These are phyloP conservation scores for Mirza zaza DNA, from an alignment of 2,113 vertebrate species.

Conservation along the genomic window DNA sequence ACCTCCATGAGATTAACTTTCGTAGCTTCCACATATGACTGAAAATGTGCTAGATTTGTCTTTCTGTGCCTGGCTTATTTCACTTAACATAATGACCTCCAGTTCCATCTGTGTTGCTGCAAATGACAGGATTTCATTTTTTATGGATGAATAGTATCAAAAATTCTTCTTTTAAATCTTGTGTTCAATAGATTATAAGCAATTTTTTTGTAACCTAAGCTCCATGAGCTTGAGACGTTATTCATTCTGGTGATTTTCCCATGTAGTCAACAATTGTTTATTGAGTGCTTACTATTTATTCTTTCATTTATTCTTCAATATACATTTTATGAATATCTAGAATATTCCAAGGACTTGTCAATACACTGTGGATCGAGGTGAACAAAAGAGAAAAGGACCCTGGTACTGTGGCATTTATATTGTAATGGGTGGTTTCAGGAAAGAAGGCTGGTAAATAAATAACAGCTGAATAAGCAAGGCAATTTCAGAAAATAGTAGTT, in stretches of 20 bases:
- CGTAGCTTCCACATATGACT: too few species aligned
- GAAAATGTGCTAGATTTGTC: too few species aligned
- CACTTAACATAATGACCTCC: too few species aligned
- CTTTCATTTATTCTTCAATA: neutral
- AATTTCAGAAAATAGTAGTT: neutral
- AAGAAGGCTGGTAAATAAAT: neutral
- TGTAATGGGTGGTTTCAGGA: neutral
- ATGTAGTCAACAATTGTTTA: neutral
- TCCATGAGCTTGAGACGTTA: neutral
- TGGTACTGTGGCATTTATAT: rapidly evolving
- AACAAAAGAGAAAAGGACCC: neutral
- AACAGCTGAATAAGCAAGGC: neutral
- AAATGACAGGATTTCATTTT: too few species aligned
- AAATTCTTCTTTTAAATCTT: neutral
- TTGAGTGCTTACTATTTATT: neutral
- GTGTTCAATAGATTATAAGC: neutral
- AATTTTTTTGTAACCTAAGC: neutral
- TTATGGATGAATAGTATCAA: neutral
- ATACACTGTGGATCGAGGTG: neutral
- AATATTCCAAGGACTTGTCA: neutral
- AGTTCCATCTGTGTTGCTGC: too few species aligned
- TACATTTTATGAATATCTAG: neutral
- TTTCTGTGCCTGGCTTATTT: too few species aligned
- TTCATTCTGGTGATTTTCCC: neutral
- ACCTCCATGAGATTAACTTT: too few species aligned